These are phyloP conservation scores for Tribolium freemani DNA, from an alignment of 2,888 invertebrate genomes.

Conservation along the genomic window DNA sequence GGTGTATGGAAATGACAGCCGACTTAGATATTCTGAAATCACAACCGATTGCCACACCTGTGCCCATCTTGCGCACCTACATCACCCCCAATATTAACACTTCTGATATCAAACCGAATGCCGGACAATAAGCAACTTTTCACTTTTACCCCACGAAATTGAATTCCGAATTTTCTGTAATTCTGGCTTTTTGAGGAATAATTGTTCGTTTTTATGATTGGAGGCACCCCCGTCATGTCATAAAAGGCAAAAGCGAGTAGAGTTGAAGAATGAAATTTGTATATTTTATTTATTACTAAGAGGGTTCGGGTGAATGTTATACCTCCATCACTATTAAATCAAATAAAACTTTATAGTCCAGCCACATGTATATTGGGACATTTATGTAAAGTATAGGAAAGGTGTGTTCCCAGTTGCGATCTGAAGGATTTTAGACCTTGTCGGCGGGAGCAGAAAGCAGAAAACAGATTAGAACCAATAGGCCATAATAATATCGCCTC, in stretches of 20 bases:
- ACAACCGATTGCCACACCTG: constrained; percentile 66
- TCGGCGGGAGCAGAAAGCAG: constrained; percentile 42
- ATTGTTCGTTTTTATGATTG: constrained; percentile 43
- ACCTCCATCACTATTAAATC: constrained; percentile 60
- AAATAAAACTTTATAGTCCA: constrained; percentile 64
- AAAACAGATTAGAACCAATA: constrained; percentile 40
- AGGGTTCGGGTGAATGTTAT: constrained; percentile 52
- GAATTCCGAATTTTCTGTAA: constrained; percentile 5
- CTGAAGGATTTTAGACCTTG: constrained; percentile 50
- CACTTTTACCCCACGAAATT: constrained; percentile 31
- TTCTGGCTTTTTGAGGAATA: constrained; percentile 27
- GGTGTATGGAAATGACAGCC: constrained; percentile 66
- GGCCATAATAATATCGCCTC: background rate
- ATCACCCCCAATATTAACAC: constrained; percentile 64
- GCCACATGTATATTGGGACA: constrained; percentile 62
- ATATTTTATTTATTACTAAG: constrained; percentile 56
- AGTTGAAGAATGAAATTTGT: constrained; percentile 52
- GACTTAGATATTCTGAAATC: constrained; percentile 67
- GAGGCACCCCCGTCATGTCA: constrained; percentile 45
- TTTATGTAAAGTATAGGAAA: constrained; percentile 56
- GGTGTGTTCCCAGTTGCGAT: constrained; percentile 54
- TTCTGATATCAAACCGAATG: constrained; percentile 50
- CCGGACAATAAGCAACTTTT: constrained; percentile 31
- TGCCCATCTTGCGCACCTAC: constrained; percentile 56
- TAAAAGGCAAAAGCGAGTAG: constrained; percentile 49